Base-by-base conservation (phyloP, 2,888 invertebrate genomes). In the Mythimna ferrago region DNA sequence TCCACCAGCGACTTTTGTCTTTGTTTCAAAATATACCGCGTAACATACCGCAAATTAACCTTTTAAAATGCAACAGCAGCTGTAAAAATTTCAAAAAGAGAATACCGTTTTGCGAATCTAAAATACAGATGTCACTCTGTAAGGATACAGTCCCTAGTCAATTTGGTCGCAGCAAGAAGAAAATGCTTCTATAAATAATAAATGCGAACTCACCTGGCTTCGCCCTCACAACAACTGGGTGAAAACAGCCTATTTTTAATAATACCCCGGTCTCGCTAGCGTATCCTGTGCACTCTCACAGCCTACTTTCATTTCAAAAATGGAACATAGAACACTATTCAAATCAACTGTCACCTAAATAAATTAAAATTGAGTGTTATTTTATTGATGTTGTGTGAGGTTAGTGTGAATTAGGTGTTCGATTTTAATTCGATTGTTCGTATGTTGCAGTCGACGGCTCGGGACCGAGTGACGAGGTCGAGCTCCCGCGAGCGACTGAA, bases 401-500 rank as follows among this genome's bases (percentile, higher is more conserved):
- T 79, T 83, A 82, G 65, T 76, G 69, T 80, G 70, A 73, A 71
- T 77, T 80, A 67, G 41, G 72, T 85, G 78, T 78, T 83, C 87
- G 84, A 79, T 88, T 79, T 76, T 83, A 82, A 88, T 87, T 86
- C 88, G 88, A 86, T 87, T 87, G 82, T 88, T 81, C 81, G 80
- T 51, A 75, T 70, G 35, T 63, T n/a, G 63, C 44, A 68, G 72
- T 75, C 80, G 79, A 76, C 62, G 21, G 68, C 85, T 81, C 81
- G 73, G 63, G 78, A 86, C 75, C 87, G 86, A 76, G 81, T 85
- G 61, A 74, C 75, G 82, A 75, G 87, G 85, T 77, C 88, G 91
- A 90, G 92, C 87, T 89, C 88, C 88, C 90, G 92, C 94, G 94
- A 91, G 89, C 90, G 91, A 95, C 95, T 95, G 93, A 93, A 90